Evolutionary conservation across 2,888 invertebrate genomes (phyloP).

Genomic region (Salticus scenicus): DNA sequence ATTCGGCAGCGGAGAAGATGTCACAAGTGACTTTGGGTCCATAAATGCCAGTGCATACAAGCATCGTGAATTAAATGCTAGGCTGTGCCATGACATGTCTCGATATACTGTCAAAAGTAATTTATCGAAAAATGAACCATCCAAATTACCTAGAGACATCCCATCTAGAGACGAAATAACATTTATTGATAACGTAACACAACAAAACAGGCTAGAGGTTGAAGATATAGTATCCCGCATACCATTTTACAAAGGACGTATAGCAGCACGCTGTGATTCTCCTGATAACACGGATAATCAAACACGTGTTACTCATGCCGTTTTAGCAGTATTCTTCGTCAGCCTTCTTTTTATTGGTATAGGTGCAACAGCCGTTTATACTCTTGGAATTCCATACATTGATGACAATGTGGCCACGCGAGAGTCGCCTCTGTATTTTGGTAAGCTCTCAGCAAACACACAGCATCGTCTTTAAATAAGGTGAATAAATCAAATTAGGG

Average conservation of each 20-base stretch:
- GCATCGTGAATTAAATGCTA: constrained; percentile 59
- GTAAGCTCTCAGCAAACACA: no score
- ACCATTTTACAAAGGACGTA: constrained; percentile 56
- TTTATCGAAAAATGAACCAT: constrained; percentile 27
- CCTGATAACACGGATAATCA: constrained; percentile 67
- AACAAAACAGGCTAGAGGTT: neutral
- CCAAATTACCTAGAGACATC: constrained; percentile 52
- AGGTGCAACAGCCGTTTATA: constrained; percentile 95
- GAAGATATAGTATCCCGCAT: neutral
- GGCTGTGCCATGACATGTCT: constrained; percentile 70
- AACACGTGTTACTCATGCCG: constrained; percentile 77
- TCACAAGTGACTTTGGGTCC: constrained; percentile 82
- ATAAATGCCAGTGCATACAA: constrained; percentile 68
- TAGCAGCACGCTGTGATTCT: constrained; percentile 50
- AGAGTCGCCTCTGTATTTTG: constrained; percentile 93
- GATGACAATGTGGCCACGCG: constrained; percentile 94
- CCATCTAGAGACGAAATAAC: constrained; percentile 23
- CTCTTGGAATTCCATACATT: constrained; percentile 93
- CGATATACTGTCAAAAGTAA: neutral
- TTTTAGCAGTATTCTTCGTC: constrained; percentile 90
- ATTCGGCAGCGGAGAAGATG: constrained; percentile 84
- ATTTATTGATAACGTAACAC: constrained; percentile 22
- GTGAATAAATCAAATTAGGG: no score
- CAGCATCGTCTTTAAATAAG: no score
- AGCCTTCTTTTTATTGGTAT: constrained; percentile 91